Percentiles rank a stretch among this genome's conserved stretches.
Evolutionary conservation across 37 sponge, comb jelly and placozoan genomes (phyloP).

Genomic region (Corticium candelabrum): DNA sequence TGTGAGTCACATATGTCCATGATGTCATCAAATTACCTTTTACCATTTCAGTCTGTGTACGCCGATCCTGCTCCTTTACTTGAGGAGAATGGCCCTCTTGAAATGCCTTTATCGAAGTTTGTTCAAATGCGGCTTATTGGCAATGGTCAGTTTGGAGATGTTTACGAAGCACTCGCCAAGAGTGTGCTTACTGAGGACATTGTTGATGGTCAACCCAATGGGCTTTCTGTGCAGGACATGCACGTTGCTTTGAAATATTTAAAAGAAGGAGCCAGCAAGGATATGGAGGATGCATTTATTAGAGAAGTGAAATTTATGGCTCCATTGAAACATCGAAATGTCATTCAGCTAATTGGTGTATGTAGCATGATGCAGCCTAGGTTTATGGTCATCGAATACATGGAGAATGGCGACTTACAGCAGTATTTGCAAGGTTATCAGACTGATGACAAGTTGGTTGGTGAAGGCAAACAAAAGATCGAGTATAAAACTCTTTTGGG

Average conservation of each 20-base stretch:
- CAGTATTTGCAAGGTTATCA: slow-evolving; percentile 33
- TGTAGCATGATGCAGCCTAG: slow-evolving; percentile 14
- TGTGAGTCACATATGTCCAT: not conserved
- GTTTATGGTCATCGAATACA: slow-evolving; percentile 58
- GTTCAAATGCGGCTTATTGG: slow-evolving; percentile 26
- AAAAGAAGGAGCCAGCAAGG: slow-evolving; percentile 30
- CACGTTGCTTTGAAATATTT: slow-evolving; percentile 38
- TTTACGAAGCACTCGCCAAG: slow-evolving; percentile 39
- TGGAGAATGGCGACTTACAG: slow-evolving; percentile 83
- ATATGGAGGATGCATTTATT: slow-evolving; percentile 32
- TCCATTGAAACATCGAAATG: slow-evolving; percentile 38
- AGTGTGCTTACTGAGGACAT: slow-evolving; percentile 26
- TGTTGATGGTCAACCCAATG: slow-evolving; percentile 19
- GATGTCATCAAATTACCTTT: not conserved
- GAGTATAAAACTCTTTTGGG: slow-evolving; percentile 34
- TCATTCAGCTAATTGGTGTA: slow-evolving; percentile 30
- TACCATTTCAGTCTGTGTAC: not conserved
- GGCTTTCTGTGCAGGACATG: not conserved
- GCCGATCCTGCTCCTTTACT: not conserved
- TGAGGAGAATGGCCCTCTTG: not conserved
- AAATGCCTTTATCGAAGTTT: not conserved
- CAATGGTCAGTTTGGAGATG: slow-evolving; percentile 70
- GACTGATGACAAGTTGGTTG: not conserved
- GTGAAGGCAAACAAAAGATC: slow-evolving; percentile 37
- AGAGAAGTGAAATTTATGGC: slow-evolving; percentile 64